phyloP scores from a whole-genome alignment of 2,797 vertebrate genomes.

The Pseudochirops cupreus region DNA sequence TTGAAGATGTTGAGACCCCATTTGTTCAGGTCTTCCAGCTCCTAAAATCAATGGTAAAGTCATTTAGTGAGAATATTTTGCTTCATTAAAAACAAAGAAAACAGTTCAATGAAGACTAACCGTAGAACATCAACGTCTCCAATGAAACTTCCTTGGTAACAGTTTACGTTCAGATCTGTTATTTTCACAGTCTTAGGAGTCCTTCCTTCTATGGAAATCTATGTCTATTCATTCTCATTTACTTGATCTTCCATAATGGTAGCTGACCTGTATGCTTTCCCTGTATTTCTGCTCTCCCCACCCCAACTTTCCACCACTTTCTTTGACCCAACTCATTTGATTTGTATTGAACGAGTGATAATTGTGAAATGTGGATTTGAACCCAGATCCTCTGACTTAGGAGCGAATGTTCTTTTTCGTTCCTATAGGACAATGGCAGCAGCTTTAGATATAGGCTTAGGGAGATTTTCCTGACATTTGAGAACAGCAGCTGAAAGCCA shows the following conservation, averaged over 20 bases:
- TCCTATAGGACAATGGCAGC: background rate
- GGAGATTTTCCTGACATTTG: constrained; percentile 13
- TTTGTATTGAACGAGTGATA: background rate
- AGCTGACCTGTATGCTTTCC: background rate
- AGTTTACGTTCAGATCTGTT: background rate
- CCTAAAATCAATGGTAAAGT: constrained; percentile 85
- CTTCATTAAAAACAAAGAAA: background rate
- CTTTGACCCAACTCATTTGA: background rate
- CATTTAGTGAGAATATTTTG: constrained; percentile 38
- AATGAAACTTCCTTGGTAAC: background rate
- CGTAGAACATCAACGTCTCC: background rate
- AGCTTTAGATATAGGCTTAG: background rate
- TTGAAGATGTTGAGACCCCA: constrained; percentile 99
- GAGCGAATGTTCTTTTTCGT: background rate
- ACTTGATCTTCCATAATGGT: background rate
- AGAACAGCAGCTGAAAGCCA: constrained; percentile 8
- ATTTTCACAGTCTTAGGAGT: background rate
- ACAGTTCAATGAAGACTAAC: background rate
- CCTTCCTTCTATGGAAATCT: background rate
- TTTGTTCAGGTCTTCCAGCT: constrained; percentile 96
- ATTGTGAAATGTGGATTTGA: background rate
- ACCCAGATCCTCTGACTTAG: background rate
- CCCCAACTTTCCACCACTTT: background rate
- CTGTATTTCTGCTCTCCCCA: background rate
- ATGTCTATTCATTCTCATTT: background rate